phyloP scores from a whole-genome alignment of 2,888 invertebrate genomes.

The Drosophila parthenogenetica region DNA sequence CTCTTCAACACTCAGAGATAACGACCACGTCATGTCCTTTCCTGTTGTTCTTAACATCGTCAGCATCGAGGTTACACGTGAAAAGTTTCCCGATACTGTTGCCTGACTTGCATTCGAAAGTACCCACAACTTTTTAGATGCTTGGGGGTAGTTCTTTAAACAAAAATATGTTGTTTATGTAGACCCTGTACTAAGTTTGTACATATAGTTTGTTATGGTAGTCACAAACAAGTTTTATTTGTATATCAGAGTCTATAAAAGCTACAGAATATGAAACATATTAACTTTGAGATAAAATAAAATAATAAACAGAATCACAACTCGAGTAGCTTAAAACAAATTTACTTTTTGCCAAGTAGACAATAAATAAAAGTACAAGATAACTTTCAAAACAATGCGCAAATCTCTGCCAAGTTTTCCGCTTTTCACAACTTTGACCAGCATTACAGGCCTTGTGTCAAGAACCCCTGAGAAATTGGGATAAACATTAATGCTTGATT shows the following conservation, averaged over 20 bases:
- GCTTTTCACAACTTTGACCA: constrained; percentile 26
- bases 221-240: too few relatives aligned
- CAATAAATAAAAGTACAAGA: constrained; percentile 24
- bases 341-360: constrained; percentile 19
- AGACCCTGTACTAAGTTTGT: background rate
- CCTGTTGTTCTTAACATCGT: constrained; percentile 42
- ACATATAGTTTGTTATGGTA: too few relatives aligned
- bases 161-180: background rate
- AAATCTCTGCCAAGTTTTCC: constrained; percentile 34
- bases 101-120: constrained; percentile 59
- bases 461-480: constrained; percentile 26
- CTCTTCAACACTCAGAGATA: background rate
- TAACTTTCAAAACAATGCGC: constrained; percentile 41
- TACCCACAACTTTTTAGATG: constrained; percentile 6
- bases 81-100: constrained; percentile 25
- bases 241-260: too few relatives aligned
- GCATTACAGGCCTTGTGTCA: background rate
- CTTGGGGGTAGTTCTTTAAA: background rate
- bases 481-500: constrained; percentile 63
- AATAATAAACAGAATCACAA: constrained; percentile 20
- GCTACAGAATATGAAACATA: too few relatives aligned
- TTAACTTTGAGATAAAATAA: background rate
- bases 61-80: constrained; percentile 30
- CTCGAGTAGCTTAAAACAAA: background rate
- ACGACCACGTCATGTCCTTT: constrained; percentile 25